Evolutionary conservation across 2,888 invertebrate species (phyloP).

Genomic region (Drosophila fungiperda): DNA sequence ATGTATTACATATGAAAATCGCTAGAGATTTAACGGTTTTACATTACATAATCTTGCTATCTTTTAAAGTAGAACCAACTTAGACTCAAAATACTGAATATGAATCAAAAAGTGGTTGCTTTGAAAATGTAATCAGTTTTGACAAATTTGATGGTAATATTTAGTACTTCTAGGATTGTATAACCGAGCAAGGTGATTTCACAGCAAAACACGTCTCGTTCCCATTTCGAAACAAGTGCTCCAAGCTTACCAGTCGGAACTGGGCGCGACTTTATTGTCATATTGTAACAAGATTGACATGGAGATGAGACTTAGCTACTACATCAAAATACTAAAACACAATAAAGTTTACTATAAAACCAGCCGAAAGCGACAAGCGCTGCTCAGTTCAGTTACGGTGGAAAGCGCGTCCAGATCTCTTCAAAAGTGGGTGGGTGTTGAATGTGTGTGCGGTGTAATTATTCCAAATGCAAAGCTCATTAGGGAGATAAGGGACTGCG

Average conservation of each 20-base stretch:
- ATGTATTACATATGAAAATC: background rate
- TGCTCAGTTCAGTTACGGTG: constrained; percentile 45
- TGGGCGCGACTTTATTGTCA: constrained; percentile 36
- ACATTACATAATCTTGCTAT: background rate
- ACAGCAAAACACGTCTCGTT: constrained; percentile 24
- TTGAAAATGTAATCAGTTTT: background rate
- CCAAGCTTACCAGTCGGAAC: constrained; percentile 31
- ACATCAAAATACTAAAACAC: constrained; percentile 22
- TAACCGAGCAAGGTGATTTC: constrained; percentile 2
- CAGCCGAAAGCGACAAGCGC: constrained; percentile 54
- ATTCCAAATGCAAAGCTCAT: background rate
- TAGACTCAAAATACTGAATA: too few species aligned
- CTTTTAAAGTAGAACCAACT: background rate
- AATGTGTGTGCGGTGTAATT: background rate
- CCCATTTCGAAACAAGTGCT: constrained; percentile 17
- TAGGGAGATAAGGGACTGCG: background rate
- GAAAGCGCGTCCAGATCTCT: constrained; percentile 49
- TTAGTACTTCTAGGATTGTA: background rate
- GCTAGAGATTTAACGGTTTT: background rate
- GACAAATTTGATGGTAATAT: background rate
- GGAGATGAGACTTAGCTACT: constrained; percentile 5
- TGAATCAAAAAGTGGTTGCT: background rate
- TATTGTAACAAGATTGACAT: constrained; percentile 32
- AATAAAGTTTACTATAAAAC: constrained; percentile 67
- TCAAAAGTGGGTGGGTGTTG: constrained; percentile 19